These are phyloP conservation scores for Hyaena hyaena DNA, from an alignment of 2,113 vertebrate species.

Conservation along the genomic window DNA sequence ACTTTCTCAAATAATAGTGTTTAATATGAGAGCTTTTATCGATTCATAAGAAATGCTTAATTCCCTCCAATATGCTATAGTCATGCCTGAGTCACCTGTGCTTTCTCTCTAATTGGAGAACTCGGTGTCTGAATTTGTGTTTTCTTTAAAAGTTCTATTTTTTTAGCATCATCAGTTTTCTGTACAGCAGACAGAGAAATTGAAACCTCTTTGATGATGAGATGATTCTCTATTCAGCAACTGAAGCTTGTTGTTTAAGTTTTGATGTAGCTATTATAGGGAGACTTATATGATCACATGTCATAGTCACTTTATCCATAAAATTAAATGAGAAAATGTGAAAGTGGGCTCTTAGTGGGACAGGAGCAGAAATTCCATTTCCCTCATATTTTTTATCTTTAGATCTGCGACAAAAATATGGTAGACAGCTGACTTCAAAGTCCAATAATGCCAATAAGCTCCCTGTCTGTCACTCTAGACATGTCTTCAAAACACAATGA, in stretches of 20 bases:
- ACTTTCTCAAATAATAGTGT: not conserved
- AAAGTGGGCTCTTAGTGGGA: not conserved
- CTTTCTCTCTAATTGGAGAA: constrained; percentile 20
- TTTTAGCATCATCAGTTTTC: not conserved
- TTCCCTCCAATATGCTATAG: not conserved
- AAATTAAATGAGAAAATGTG: not conserved
- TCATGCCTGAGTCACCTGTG: not conserved
- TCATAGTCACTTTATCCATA: not conserved
- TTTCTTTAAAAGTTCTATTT: not conserved
- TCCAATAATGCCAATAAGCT: not conserved
- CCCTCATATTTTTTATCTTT: not conserved
- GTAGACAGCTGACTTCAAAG: not conserved
- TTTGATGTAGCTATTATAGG: not conserved
- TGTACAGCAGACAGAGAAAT: not conserved
- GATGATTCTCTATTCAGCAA: not conserved
- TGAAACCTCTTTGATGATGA: not conserved
- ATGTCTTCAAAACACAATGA: not conserved
- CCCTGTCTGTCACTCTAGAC: not conserved
- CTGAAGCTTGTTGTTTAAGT: not conserved
- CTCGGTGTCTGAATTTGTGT: not conserved
- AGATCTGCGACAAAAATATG: not conserved
- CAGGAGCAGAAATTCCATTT: not conserved
- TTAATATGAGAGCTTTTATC: constrained; percentile 20
- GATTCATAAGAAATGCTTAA: constrained; percentile 3
- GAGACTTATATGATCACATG: not conserved